A percentile compares a stretch with the other conserved stretches of the same genome.
Evolutionary conservation across 2,888 invertebrate species (phyloP).

Genomic region (Hirtodrosophila duncani): DNA sequence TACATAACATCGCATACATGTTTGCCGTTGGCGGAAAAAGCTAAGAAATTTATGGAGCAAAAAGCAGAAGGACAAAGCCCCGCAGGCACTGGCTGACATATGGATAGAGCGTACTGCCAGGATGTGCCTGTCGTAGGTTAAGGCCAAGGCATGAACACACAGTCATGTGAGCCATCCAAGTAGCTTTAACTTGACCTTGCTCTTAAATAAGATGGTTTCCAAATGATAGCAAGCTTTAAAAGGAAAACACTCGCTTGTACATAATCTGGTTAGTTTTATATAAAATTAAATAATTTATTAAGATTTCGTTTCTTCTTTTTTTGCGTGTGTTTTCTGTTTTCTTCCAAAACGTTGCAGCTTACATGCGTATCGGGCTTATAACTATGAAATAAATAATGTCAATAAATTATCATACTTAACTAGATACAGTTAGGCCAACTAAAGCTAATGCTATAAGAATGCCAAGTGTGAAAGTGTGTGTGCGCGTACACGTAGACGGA

Average conservation of each 20-base stretch:
- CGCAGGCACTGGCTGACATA: slow-evolving; percentile 8
- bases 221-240: background rate
- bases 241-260: too few species aligned
- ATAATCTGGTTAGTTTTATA: too few species aligned
- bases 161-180: slow-evolving; percentile 2
- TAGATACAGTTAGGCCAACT: slow-evolving; percentile 61
- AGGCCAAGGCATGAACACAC: too few species aligned
- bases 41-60: slow-evolving; percentile 1
- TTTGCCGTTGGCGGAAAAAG: background rate
- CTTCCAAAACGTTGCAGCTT: slow-evolving; percentile 68
- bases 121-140: background rate
- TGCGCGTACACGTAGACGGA: slow-evolving; percentile 19
- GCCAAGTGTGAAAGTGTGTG: slow-evolving; percentile 1
- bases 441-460: slow-evolving; percentile 25
- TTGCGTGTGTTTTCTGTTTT: slow-evolving; percentile 57
- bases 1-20: background rate
- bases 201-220: background rate
- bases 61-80: slow-evolving; percentile 4
- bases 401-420: slow-evolving; percentile 63
- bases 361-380: slow-evolving; percentile 49
- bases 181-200: slow-evolving; percentile 14
- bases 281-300: slow-evolving; percentile 17
- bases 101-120: slow-evolving; percentile 17
- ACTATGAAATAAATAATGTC: slow-evolving; percentile 60
- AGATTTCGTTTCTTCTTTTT: slow-evolving; percentile 42